Conservation (phyloP, 1,140 invertebrate species). For the Asbolus verrucosus region DNA sequence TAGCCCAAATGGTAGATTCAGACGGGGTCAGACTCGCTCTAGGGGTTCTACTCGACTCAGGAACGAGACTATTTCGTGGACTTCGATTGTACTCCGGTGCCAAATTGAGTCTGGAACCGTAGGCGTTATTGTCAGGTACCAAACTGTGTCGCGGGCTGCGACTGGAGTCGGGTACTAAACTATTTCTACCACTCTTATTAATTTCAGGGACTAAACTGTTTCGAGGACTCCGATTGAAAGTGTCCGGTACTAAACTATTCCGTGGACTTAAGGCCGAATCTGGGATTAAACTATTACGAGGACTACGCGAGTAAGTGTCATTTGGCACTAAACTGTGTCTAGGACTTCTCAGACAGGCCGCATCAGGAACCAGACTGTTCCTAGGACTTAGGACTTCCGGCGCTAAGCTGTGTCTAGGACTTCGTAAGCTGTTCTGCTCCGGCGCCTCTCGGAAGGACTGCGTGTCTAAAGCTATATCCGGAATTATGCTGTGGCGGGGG, state of each 20-base stretch:
- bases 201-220: constrained; percentile 67
- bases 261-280: constrained; percentile 67
- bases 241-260: constrained; percentile 71
- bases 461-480: constrained; percentile 68
- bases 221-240: constrained; percentile 72
- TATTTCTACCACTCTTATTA: constrained; percentile 72
- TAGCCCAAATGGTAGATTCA: constrained; percentile 68
- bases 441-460: no score
- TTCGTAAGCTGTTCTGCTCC: constrained; percentile 62
- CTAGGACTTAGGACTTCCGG: constrained; percentile 71
- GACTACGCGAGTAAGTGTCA: constrained; percentile 64
- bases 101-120: constrained; percentile 58
- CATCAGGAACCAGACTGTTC: constrained; percentile 72
- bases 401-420: constrained; percentile 68
- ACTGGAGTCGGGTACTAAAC: constrained; percentile 70
- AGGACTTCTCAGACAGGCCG: constrained; percentile 67
- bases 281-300: constrained; percentile 64
- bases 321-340: constrained; percentile 66
- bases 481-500: constrained; percentile 73
- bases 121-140: constrained; percentile 65
- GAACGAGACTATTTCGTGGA: constrained; percentile 71
- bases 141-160: constrained; percentile 73
- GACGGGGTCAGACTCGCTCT: constrained; percentile 65
- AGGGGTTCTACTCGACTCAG: constrained; percentile 67
- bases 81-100: constrained; percentile 67